Base-by-base conservation (phyloP, 92 coral and sea anemone species). In the Bergia sp. region DNA sequence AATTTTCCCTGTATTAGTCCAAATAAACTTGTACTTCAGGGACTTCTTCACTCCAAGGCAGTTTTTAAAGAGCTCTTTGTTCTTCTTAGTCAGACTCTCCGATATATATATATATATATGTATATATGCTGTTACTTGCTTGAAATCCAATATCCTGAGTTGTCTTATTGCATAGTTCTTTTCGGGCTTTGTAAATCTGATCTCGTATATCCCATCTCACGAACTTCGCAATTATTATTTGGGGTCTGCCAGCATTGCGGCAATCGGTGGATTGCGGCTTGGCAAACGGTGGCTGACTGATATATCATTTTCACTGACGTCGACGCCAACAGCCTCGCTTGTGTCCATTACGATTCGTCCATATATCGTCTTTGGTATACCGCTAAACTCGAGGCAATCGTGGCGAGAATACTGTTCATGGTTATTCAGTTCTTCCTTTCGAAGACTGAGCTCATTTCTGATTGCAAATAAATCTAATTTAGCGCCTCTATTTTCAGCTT, bases 261-360 rank as follows among this genome's bases (percentile, higher is more conserved):
- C 40, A 39, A 69, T 69, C 75, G 45, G 3, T 42, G 40, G 76
- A 45, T 77, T 77, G 18, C 20, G 10, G 81, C 58, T 77, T 40
- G 81, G 81, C 36, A 77, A 3, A 7, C 81, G 45, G 37, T 77
- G 81, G 57, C 81, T 77, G 39, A 77, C 61, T 9, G 81, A 77
- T 77, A 77, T 7, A 77, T 77, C 61, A 41, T 77, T 47, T 23
- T 77, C 81, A 29, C n/a, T 21, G 49, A 77, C 40, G 61, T 77
- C 81, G 49, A 77, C 55, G 21, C 61, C 81, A 77, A 77, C 58
- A 45, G 81, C 81, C 49, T 77, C 81, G 40, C 61, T 44, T 21
- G 42, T 77, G 40, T 77, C 81, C 0, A 77, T 47, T 40, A 77
- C 81, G 13, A 42, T 43, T 77, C 18, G 81, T 4, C 5, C 45